Percentiles rank a stretch among this genome's conserved stretches.
These are phyloP conservation scores for Oscheius sp. DNA, from an alignment of 2,888 invertebrate genomes.

Conservation along the genomic window DNA sequence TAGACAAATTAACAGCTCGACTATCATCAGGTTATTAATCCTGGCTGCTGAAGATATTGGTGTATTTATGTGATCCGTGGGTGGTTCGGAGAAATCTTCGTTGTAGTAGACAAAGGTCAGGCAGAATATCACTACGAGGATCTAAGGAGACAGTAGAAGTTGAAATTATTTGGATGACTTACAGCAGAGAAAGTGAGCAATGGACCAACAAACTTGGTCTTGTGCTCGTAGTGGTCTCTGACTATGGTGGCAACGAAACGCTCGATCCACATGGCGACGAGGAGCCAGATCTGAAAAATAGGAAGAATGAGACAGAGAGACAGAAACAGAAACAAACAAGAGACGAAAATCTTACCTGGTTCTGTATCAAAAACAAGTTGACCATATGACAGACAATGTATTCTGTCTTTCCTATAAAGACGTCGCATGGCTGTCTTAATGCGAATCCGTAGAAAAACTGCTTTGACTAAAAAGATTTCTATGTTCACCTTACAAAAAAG, in stretches of 20 bases:
- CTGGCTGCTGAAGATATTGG: neutral
- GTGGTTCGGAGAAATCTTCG: slow-evolving; percentile 13
- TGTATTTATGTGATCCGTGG: slow-evolving; percentile 26
- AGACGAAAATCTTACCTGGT: slow-evolving; percentile 8
- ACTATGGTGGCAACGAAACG: slow-evolving; percentile 9
- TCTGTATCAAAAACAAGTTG: slow-evolving; percentile 18
- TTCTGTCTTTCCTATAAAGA: slow-evolving; percentile 12
- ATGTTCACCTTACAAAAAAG: neutral
- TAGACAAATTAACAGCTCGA: slow-evolving; percentile 9
- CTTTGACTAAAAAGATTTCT: slow-evolving; percentile 4
- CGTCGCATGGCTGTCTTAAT: slow-evolving; percentile 7
- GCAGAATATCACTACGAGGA: neutral
- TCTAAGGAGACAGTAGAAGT: neutral
- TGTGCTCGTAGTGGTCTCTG: slow-evolving; percentile 14
- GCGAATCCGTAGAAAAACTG: slow-evolving; percentile 23
- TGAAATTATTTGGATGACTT: neutral
- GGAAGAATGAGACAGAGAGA: neutral
- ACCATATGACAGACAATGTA: slow-evolving; percentile 15
- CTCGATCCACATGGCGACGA: slow-evolving; percentile 29
- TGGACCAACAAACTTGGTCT: slow-evolving; percentile 11
- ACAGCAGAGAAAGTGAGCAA: slow-evolving; percentile 2
- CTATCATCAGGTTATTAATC: slow-evolving; percentile 8
- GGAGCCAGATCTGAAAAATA: slow-evolving; percentile 20
- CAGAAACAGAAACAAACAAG: neutral
- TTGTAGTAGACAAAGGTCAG: slow-evolving; percentile 1